Evolutionary conservation across 2,797 vertebrate genomes (phyloP), one percentile per base, ranked within the genome.

Genomic region (Thunnus albacares): DNA sequence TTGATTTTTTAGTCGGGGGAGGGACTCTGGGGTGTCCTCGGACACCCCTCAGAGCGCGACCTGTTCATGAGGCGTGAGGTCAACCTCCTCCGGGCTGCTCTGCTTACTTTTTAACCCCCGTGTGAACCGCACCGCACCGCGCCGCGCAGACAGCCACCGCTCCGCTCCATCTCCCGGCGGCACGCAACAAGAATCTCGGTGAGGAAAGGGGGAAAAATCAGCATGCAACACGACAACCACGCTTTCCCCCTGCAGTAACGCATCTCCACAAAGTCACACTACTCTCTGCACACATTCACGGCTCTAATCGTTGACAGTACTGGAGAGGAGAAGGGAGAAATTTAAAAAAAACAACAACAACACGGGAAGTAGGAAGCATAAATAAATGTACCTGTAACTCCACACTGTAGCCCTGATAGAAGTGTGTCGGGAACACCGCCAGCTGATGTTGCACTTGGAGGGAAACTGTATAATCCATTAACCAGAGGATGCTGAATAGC

Each of bases 391-490:
- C 95, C 95, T 96, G 95, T 94, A 96, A 95, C 94, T 96, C 94
- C 88, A 95, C 91, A 72, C 93, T 92, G 93, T 92, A 95, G 77
- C 89, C 89, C 92, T 93, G 91, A 41, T 84, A 93, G 77, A 94
- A 85, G 92, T 95, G 94, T 43, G 94, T 94, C 71, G 93, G 93
- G 81, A 88, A 95, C 79, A 95, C 89, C 82, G 92, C 87, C 89
- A 95, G 90, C 80, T 95, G 94, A 80, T 95, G 95, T 91, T 95
- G 92, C 90, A 95, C 93, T 92, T 96, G 93, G 80, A 96, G 92
- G 70, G 94, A 95, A 63, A 96, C 81, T 78, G 93, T 95, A 43
- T 94, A 96, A 95, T 96, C 95, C 95, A 95, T 96, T 64, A 90
- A 95, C 92, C 92, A 70, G 88, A 63, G 41, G 87, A 81, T 61